Evolutionary conservation across 2,888 invertebrate species (phyloP).

Genomic region (Oscheius sp.): DNA sequence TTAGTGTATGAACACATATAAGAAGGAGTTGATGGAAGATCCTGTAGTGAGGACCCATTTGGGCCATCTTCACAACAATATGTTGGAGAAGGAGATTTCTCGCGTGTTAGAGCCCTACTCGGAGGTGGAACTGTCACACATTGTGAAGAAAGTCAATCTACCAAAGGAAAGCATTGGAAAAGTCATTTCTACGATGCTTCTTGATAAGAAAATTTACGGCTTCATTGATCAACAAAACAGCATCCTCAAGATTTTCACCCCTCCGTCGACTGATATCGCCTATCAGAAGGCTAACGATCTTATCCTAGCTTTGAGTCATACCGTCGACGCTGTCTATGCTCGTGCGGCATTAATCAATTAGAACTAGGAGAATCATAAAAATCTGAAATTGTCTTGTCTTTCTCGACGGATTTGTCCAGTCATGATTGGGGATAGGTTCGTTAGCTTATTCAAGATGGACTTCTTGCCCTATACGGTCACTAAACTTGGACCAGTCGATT

Average conservation of each 20-base stretch:
- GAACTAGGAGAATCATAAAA: neutral
- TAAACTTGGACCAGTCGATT: neutral
- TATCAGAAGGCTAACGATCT: slow-evolving; percentile 95
- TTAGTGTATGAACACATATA: slow-evolving; percentile 76
- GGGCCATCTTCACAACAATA: slow-evolving; percentile 94
- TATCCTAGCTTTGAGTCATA: slow-evolving; percentile 96
- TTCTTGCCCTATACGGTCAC: neutral
- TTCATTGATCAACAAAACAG: slow-evolving; percentile 94
- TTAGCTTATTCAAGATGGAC: neutral
- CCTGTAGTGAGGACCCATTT: slow-evolving; percentile 95
- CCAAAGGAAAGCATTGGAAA: slow-evolving; percentile 84
- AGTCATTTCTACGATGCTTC: slow-evolving; percentile 98
- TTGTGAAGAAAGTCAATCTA: slow-evolving; percentile 61
- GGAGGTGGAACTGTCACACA: slow-evolving; percentile 80
- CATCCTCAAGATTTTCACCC: slow-evolving; percentile 87
- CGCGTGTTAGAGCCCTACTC: slow-evolving; percentile 98
- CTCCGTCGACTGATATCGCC: slow-evolving; percentile 81
- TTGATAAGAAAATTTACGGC: slow-evolving; percentile 89
- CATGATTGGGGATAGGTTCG: neutral
- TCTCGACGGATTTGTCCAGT: too few relatives aligned
- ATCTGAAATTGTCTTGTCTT: too few relatives aligned
- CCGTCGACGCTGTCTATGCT: slow-evolving; percentile 77
- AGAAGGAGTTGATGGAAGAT: slow-evolving; percentile 56
- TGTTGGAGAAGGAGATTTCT: slow-evolving; percentile 98
- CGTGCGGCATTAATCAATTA: slow-evolving; percentile 5